phyloP scores from a whole-genome alignment of 2,888 invertebrate species.

The Scaptomyza cyrtandrae region DNA sequence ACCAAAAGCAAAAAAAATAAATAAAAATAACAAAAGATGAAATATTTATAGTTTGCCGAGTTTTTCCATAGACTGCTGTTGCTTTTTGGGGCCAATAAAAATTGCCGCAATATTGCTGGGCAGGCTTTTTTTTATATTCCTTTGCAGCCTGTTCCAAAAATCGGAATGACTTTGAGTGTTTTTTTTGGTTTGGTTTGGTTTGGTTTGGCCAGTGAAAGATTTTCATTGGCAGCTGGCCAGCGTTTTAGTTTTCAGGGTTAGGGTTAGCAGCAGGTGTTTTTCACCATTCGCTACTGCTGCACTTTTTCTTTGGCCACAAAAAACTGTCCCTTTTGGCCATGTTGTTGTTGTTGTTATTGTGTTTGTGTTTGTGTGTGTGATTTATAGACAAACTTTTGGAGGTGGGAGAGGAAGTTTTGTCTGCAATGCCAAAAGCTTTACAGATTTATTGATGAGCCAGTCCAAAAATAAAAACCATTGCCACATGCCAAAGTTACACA shows the following conservation, averaged over 20 bases:
- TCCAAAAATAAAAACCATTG: conserved; percentile 43
- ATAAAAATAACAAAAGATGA: conserved; percentile 24
- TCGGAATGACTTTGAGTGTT: conserved; percentile 70
- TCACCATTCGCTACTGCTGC: conserved; percentile 22
- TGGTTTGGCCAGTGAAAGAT: conserved; percentile 54
- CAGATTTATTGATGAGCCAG: conserved; percentile 78
- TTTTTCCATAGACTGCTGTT: conserved; percentile 22
- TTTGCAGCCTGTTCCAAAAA: conserved; percentile 43
- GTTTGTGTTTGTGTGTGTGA: conserved; percentile 53
- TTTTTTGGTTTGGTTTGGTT: conserved; percentile 55
- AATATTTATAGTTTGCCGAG: conserved; percentile 64
- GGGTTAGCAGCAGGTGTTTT: conserved; percentile 69
- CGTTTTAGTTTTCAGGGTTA: conserved; percentile 26
- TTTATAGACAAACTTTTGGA: conserved; percentile 66
- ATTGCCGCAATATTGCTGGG: conserved; percentile 50
- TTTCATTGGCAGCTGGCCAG: conserved; percentile 75
- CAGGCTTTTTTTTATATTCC: conserved; percentile 21
- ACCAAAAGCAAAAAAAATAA: conserved; percentile 17
- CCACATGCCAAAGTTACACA: conserved; percentile 44
- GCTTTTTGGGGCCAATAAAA: conserved; percentile 43
- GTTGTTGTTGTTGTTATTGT: background rate
- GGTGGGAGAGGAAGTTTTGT: conserved; percentile 24
- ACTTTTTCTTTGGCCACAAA: background rate
- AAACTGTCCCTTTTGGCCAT: conserved; percentile 59
- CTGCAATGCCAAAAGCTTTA: conserved; percentile 58